Percentiles rank a stretch among this genome's conserved stretches.
Conservation (phyloP, 2,888 invertebrate species). For the Busseola fusca region DNA sequence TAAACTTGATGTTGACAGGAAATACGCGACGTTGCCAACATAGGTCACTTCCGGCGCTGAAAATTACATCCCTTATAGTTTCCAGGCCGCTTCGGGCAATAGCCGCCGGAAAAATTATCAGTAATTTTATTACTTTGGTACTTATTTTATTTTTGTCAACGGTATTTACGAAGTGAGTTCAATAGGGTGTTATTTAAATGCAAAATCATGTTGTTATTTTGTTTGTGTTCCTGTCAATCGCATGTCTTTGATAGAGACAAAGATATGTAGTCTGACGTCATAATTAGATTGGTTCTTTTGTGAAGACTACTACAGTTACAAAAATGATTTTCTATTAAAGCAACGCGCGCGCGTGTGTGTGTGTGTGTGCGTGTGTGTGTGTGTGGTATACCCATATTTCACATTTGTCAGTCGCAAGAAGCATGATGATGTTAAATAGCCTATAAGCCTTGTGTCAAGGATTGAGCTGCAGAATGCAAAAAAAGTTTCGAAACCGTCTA, state of each 20-base stretch:
- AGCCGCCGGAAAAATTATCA: constrained; percentile 15
- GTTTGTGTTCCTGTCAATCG: background rate
- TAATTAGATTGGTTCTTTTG: background rate
- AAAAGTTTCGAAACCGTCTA: no score
- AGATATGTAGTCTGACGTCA: background rate
- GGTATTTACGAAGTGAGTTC: background rate
- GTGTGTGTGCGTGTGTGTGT: no score
- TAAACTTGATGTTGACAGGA: constrained; percentile 66
- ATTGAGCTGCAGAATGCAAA: no score
- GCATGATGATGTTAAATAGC: no score
- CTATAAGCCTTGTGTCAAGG: no score
- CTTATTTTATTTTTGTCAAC: background rate
- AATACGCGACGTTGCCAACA: constrained; percentile 56
- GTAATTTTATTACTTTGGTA: constrained; percentile 9
- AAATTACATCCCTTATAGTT: constrained; percentile 57
- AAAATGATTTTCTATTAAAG: background rate
- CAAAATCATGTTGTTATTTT: background rate
- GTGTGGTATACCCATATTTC: no score
- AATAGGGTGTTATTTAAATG: background rate
- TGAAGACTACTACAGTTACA: background rate
- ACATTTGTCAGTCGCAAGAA: no score
- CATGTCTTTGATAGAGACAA: background rate
- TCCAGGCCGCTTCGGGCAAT: constrained; percentile 20
- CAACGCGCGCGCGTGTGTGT: no score
- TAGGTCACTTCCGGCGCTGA: constrained; percentile 55